Base-by-base conservation (phyloP, 2,113 vertebrate genomes). In the Sorex fumeus region DNA sequence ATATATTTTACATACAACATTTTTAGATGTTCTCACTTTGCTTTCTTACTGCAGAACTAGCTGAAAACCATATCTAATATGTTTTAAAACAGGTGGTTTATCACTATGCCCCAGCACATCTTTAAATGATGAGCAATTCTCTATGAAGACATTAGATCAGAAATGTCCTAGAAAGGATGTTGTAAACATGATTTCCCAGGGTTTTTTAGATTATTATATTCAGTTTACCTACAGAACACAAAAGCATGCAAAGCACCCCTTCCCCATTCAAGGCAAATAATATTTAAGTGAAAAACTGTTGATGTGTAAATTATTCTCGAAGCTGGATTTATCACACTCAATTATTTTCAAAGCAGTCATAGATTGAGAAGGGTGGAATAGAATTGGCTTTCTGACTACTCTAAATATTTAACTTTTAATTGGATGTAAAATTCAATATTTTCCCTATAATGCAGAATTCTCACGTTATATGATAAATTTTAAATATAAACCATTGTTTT, bases 181-280 rank as follows among this genome's bases (percentile, higher is more conserved):
- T 28, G 71, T 45, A 86, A 60, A 36, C 4, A 27, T 1, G 16
- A 10, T 13, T 94, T 16, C 9, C 0, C 6, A 70, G 47, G 82
- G 64, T 4, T 1, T 32, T 62, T 5, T 72, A 47, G 79, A 66
- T 10, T 36, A 32, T 57, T 78, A 84, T 47, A 13, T 62, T 78
- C 23, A 66, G 25, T 32, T 34, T 86, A 71, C 16, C 28, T 16
- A 32, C n/a, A 89, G 45, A 91, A 57, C 36, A 82, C 25, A 25
- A 30, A 93, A 34, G 27, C 40, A 66, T 27, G 7, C 12, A 72
- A 84, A 90, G 43, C 10, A 13, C 78, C 32, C 15, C 60, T 75
- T 88, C 66, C 78, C 87, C 72, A 74, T 40, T 85, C 7, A 60
- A 91, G 78, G 8, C 32, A 85, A 91, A 53, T 28, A 6, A 32